Conservation (phyloP, 2,888 invertebrate genomes). For the Drosophila limbata region DNA sequence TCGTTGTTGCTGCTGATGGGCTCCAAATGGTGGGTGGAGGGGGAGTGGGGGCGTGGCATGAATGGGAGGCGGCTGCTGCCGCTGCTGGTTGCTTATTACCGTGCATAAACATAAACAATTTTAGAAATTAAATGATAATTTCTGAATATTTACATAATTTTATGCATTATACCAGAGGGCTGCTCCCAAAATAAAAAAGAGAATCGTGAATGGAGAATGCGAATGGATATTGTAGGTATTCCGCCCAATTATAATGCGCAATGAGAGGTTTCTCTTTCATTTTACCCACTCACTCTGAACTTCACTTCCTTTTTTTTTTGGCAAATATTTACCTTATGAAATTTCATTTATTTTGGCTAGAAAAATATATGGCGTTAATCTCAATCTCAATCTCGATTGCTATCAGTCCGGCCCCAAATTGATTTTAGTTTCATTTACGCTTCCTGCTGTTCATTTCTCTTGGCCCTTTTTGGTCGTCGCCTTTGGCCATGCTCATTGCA, state of each 20-base stretch:
- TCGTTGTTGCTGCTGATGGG: slow-evolving; percentile 33
- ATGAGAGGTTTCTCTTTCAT: not conserved
- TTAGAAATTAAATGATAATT: slow-evolving; percentile 78
- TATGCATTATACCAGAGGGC: slow-evolving; percentile 70
- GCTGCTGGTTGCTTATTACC: slow-evolving; percentile 71
- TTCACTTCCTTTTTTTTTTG: slow-evolving; percentile 14
- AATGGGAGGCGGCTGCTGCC: slow-evolving; percentile 5
- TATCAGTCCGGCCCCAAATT: slow-evolving; percentile 71
- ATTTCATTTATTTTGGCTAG: slow-evolving; percentile 46
- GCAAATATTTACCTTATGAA: slow-evolving; percentile 66
- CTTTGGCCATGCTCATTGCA: slow-evolving; percentile 48
- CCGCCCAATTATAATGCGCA: slow-evolving; percentile 52
- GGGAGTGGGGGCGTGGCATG: slow-evolving; percentile 45
- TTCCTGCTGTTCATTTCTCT: slow-evolving; percentile 60
- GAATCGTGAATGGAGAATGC: not conserved
- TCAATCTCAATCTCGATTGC: slow-evolving; percentile 70
- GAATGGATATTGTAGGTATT: slow-evolving; percentile 33
- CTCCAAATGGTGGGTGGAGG: not conserved
- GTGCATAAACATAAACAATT: slow-evolving; percentile 78
- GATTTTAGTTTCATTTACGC: slow-evolving; percentile 77
- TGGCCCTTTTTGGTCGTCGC: slow-evolving; percentile 14
- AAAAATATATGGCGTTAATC: slow-evolving; percentile 49
- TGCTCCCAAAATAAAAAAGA: not conserved
- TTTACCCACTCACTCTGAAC: not conserved
- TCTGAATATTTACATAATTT: slow-evolving; percentile 76